Conservation (phyloP, 2,888 invertebrate genomes). For the Drosophila subquinaria region DNA sequence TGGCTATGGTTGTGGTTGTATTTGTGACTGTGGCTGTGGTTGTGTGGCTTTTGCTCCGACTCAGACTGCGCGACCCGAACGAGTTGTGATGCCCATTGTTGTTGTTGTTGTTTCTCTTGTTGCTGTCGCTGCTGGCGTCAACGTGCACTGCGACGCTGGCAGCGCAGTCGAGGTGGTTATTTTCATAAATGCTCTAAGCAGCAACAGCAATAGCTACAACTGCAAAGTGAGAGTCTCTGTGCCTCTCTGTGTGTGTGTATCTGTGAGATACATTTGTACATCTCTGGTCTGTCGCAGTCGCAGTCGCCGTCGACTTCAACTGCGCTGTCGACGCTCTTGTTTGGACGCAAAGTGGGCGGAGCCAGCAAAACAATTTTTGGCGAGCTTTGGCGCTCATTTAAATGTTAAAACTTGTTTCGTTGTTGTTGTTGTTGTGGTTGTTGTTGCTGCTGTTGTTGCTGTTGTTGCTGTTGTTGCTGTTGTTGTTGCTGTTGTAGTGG, state of each 20-base stretch:
- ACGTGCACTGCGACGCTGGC: slow-evolving; percentile 31
- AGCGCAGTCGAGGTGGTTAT: slow-evolving; percentile 64
- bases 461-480: slow-evolving; percentile 40
- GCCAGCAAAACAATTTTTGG: slow-evolving; percentile 68
- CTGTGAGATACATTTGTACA: slow-evolving; percentile 28
- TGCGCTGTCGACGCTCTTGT: slow-evolving; percentile 48
- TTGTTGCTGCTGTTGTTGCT: slow-evolving; percentile 41
- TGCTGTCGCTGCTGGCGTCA: slow-evolving; percentile 23
- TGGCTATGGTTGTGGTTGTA: slow-evolving; percentile 22
- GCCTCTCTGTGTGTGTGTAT: slow-evolving; percentile 23
- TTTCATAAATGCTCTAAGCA: slow-evolving; percentile 68
- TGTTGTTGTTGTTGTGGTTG: slow-evolving; percentile 23
- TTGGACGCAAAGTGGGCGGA: slow-evolving; percentile 77
- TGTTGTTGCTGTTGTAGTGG: slow-evolving; percentile 65
- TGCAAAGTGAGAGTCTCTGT: slow-evolving; percentile 8
- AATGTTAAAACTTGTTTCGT: slow-evolving; percentile 65
- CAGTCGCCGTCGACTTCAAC: slow-evolving; percentile 22
- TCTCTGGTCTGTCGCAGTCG: slow-evolving; percentile 2
- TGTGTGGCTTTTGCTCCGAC: slow-evolving; percentile 42
- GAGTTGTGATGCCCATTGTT: slow-evolving; percentile 63
- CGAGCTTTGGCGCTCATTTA: slow-evolving; percentile 75
- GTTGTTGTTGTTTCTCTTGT: slow-evolving; percentile 27
- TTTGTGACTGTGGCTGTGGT: slow-evolving; percentile 16
- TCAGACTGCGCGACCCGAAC: slow-evolving; percentile 62
- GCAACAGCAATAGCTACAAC: slow-evolving; percentile 29